These are phyloP conservation scores for Neocloeon triangulifer DNA, from an alignment of 1,140 invertebrate genomes.

Conservation along the genomic window DNA sequence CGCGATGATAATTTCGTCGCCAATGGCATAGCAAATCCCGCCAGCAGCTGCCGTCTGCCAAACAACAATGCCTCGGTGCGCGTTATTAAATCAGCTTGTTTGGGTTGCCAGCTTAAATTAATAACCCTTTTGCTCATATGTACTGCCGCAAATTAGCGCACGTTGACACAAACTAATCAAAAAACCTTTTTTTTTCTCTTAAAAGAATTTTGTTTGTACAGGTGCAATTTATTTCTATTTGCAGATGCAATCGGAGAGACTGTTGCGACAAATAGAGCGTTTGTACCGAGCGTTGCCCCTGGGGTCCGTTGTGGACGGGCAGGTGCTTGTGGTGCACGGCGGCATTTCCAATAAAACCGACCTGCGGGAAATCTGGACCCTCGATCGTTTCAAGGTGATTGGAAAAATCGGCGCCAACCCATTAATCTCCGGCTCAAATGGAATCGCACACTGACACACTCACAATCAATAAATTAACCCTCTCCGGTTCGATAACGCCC, in stretches of 20 bases:
- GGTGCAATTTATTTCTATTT: constrained; percentile 9
- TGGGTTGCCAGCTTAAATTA: background rate
- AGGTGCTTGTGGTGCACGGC: constrained; percentile 71
- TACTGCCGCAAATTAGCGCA: background rate
- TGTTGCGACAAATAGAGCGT: constrained; percentile 59
- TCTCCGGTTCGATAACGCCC: too few species aligned
- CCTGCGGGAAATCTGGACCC: constrained; percentile 41
- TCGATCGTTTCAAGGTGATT: constrained; percentile 56
- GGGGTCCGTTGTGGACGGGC: constrained; percentile 65
- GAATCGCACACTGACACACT: background rate
- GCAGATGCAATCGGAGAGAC: constrained; percentile 46
- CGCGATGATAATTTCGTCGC: too few species aligned
- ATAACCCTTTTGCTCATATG: too few species aligned
- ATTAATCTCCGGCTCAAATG: background rate
- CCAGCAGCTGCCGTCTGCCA: too few species aligned
- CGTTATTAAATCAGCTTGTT: too few species aligned
- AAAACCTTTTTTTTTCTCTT: constrained; percentile 4
- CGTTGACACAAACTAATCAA: constrained; percentile 5
- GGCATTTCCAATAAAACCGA: constrained; percentile 69
- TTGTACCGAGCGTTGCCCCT: constrained; percentile 77
- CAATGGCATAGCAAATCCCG: too few species aligned
- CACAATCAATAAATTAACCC: too few species aligned
- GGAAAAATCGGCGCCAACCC: background rate
- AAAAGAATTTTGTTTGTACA: background rate
- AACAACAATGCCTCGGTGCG: too few species aligned